Percentiles rank a stretch among this genome's conserved stretches.
Conservation (phyloP, 2,113 vertebrate genomes). For the Psilopsiagon aymara region DNA sequence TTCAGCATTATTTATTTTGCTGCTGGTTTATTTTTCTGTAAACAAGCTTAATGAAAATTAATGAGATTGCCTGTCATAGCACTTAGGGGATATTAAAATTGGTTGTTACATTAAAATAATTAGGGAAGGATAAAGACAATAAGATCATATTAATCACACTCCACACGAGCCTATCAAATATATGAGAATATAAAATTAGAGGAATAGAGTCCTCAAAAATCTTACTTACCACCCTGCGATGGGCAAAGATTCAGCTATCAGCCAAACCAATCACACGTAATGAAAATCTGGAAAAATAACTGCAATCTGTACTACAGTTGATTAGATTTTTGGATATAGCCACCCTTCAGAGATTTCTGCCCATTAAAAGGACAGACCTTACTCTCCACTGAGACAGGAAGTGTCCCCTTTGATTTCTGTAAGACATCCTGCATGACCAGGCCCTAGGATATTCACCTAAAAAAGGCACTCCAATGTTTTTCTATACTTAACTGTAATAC, state of each 20-base stretch:
- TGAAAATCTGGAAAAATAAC: background rate
- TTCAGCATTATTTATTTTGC: background rate
- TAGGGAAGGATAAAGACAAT: background rate
- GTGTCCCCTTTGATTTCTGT: background rate
- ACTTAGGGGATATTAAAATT: conserved; percentile 21
- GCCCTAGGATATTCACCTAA: background rate
- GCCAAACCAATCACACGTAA: background rate
- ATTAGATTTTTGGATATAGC: background rate
- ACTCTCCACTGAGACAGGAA: background rate
- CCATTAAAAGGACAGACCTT: background rate
- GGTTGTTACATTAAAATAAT: conserved; percentile 36
- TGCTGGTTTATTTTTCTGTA: conserved; percentile 12
- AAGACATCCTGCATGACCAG: background rate
- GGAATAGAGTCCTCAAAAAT: background rate
- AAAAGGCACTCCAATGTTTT: background rate
- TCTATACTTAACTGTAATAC: background rate
- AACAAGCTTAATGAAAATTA: conserved; percentile 33
- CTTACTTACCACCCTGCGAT: background rate
- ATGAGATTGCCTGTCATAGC: conserved; percentile 3
- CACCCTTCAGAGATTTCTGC: background rate
- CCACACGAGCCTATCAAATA: background rate
- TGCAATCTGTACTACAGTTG: background rate
- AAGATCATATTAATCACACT: background rate
- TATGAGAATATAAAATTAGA: background rate
- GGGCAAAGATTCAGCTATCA: background rate